These are phyloP conservation scores for Tuta absoluta DNA, from an alignment of 2,888 invertebrate genomes.

Conservation along the genomic window DNA sequence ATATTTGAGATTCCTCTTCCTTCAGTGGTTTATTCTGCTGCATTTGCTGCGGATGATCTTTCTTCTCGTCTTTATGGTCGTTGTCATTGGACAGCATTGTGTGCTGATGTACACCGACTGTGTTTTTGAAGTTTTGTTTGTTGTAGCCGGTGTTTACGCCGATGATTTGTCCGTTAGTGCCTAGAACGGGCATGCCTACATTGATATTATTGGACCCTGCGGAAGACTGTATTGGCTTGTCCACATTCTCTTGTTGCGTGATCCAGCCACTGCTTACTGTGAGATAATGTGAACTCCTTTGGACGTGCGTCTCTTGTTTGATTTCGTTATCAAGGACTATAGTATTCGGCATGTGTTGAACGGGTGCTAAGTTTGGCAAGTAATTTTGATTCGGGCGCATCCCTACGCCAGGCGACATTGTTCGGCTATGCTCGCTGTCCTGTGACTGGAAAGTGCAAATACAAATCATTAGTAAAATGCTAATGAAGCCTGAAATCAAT, in stretches of 20 bases:
- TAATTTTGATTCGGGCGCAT: conserved; percentile 52
- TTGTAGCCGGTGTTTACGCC: conserved; percentile 76
- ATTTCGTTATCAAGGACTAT: conserved; percentile 54
- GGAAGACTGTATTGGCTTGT: conserved; percentile 50
- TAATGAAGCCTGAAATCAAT: not conserved
- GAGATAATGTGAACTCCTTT: conserved; percentile 71
- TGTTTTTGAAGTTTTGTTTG: conserved; percentile 61
- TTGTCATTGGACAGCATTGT: conserved; percentile 42
- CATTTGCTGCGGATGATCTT: conserved; percentile 49
- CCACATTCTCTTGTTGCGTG: conserved; percentile 66
- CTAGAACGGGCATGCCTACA: conserved; percentile 72
- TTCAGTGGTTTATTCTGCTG: conserved; percentile 52
- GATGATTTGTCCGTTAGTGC: conserved; percentile 82
- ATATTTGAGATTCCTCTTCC: conserved; percentile 73
- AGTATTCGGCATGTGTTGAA: conserved; percentile 51
- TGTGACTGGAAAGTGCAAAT: conserved; percentile 59
- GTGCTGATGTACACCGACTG: conserved; percentile 45
- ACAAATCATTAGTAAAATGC: not conserved
- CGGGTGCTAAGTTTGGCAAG: conserved; percentile 47
- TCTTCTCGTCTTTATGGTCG: conserved; percentile 62
- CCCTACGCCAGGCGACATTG: conserved; percentile 53
- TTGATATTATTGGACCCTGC: conserved; percentile 49
- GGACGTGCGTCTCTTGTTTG: conserved; percentile 66
- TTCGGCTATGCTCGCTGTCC: conserved; percentile 59
- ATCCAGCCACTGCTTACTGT: conserved; percentile 78